A percentile compares a stretch with the other conserved stretches of the same genome.
Conservation (phyloP, 2,888 invertebrate genomes). For the Pandemis heparana region DNA sequence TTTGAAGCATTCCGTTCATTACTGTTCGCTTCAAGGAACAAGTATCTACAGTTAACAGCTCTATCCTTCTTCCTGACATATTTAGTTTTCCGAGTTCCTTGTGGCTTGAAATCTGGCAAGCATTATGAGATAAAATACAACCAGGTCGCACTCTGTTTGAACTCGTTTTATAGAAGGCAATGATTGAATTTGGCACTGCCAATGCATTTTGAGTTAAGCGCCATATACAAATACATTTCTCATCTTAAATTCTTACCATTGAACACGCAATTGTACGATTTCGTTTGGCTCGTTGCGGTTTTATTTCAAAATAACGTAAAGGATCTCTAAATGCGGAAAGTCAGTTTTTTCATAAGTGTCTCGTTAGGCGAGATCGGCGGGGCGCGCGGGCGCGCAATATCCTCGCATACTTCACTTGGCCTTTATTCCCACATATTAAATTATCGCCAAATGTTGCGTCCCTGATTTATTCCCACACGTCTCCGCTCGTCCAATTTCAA, state of each 20-base stretch:
- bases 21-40: slow-evolving; percentile 34
- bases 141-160: slow-evolving; percentile 28
- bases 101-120: slow-evolving; percentile 21
- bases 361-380: slow-evolving; percentile 47
- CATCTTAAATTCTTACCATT: neutral
- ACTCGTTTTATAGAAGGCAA: slow-evolving; percentile 10
- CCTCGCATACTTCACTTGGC: slow-evolving; percentile 50
- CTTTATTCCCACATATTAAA: slow-evolving; percentile 72
- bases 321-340: slow-evolving; percentile 43
- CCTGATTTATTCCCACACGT: slow-evolving; percentile 62
- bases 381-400: slow-evolving; percentile 47
- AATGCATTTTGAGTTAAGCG: neutral
- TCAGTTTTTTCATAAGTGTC: slow-evolving; percentile 50
- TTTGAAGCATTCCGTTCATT: slow-evolving; percentile 38
- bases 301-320: slow-evolving; percentile 41
- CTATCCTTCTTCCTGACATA: slow-evolving; percentile 38
- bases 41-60: slow-evolving; percentile 39
- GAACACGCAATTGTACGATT: neutral
- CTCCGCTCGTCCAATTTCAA: slow-evolving; percentile 48
- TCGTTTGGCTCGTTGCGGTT: neutral
- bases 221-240: neutral
- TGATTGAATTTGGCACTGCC: neutral
- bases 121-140: slow-evolving; percentile 34
- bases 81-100: slow-evolving; percentile 35
- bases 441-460: slow-evolving; percentile 73